These are phyloP conservation scores for Petrosia ficiformis DNA, from an alignment of 37 sponge, comb jelly and placozoan genomes.

Conservation along the genomic window DNA sequence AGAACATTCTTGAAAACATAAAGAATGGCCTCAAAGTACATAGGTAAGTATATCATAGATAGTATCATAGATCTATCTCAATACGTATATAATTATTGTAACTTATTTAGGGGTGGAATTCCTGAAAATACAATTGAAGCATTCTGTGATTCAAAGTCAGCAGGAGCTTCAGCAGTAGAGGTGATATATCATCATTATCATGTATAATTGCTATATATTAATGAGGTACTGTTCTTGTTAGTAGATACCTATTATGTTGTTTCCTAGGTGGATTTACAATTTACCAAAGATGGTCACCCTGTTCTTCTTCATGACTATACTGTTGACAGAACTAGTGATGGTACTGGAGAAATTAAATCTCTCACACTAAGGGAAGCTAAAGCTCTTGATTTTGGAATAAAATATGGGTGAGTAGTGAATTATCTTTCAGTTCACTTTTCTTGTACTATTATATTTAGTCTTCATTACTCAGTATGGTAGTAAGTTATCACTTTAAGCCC, in stretches of 20 bases:
- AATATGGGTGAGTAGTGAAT: slow-evolving; percentile 15
- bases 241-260: slow-evolving; percentile 91
- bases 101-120: slow-evolving; percentile 50
- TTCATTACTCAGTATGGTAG: background rate
- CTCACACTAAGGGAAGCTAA: slow-evolving; percentile 63
- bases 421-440: background rate
- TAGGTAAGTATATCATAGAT: no score
- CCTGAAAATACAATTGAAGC: slow-evolving; percentile 81
- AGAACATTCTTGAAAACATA: no score
- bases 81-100: no score
- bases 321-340: slow-evolving; percentile 46
- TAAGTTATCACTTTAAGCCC: background rate
- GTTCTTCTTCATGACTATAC: slow-evolving; percentile 64
- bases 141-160: slow-evolving; percentile 21
- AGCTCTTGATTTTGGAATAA: slow-evolving; percentile 33
- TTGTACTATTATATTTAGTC: background rate
- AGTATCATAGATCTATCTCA: no score
- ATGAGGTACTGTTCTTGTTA: background rate
- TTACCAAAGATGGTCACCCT: slow-evolving; percentile 65
- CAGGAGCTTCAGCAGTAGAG: slow-evolving; percentile 64
- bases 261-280: slow-evolving; percentile 34
- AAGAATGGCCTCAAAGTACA: no score
- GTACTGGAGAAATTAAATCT: slow-evolving; percentile 24
- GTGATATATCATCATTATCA: no score
- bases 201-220: no score